Evolutionary conservation across 1,140 invertebrate genomes (phyloP), one percentile per base, ranked within the genome.

Genomic region (Andrena cerasifolii): DNA sequence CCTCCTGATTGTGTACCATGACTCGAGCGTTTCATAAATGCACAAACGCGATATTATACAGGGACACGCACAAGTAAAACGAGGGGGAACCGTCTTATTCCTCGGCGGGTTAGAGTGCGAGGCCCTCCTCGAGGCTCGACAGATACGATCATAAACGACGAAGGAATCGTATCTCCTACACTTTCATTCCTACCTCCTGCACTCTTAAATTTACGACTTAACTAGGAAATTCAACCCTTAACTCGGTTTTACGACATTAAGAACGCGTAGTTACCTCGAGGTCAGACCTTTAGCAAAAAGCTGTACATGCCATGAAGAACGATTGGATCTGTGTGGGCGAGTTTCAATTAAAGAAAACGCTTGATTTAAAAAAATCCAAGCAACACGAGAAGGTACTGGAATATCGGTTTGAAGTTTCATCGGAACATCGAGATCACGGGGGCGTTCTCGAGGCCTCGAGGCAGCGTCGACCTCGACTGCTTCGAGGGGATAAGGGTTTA

Each of bases 401-500:
- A 40, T 10, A 36, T 47, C 12, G 28, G 28, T 21, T 2, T 36
- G 31, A 26, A 18, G 26, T 14, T 16, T 18, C 36, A 3, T 54
- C 53, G 28, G n/a, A 49, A n/a, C 56, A 53, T 58, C 33, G 51
- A 24, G 28, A 67, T 47, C 16, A 67, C 45, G 67, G 51, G 40
- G 24, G 21, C 58, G 47, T 51, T 49, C 26, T 24, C 73, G 28
- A 68, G 40, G 58, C 49, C 51, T 24, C 26, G 16, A 0, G 6
- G 24, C 61, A 54, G 49, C 45, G 45, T 67, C 77, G 43, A 73
- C 45, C 73, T 47, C 67, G 74, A 82, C 70, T 76, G 58, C 68
- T 82, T 74, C 70, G 53, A 49, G 36, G 31, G n/a, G 76, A 18
- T 58, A 45, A 26, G 62, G 68, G 62, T 85, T 79, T 85, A 82